phyloP scores from a whole-genome alignment of 30 jellyfish, hydroid and myxozoan species.

The Phacellophora camtschatica region DNA sequence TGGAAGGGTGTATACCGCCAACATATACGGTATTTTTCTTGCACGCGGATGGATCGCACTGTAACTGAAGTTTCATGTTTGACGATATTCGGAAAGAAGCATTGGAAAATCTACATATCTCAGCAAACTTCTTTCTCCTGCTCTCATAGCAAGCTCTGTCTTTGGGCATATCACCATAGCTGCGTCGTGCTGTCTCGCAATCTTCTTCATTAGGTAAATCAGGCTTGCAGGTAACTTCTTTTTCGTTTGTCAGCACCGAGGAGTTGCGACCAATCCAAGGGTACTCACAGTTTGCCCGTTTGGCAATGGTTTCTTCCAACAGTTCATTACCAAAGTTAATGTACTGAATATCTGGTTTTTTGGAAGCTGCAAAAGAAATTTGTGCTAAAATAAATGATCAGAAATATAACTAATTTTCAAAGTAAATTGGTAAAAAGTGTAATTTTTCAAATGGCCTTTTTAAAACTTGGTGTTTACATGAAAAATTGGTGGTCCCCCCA shows the following conservation, averaged over 20 bases:
- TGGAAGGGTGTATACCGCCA: conserved; percentile 51
- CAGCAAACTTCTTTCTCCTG: conserved; percentile 36
- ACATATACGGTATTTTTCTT: conserved; percentile 50
- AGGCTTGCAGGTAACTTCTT: conserved; percentile 42
- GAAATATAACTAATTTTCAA: neutral
- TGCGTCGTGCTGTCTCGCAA: conserved; percentile 60
- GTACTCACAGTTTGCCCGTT: conserved; percentile 3
- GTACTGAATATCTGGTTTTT: neutral
- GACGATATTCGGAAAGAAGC: conserved; percentile 54
- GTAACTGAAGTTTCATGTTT: conserved; percentile 37
- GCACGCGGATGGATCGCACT: conserved; percentile 73
- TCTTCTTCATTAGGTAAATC: conserved; percentile 56
- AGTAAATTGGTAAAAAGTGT: too few species aligned
- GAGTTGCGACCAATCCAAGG: conserved; percentile 47
- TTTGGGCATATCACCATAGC: conserved; percentile 59
- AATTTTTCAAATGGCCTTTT: too few species aligned
- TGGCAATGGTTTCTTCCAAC: conserved; percentile 1
- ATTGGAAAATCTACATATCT: conserved; percentile 68
- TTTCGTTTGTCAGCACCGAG: neutral
- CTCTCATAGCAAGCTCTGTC: conserved; percentile 66
- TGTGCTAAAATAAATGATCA: neutral
- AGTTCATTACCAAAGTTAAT: conserved; percentile 24
- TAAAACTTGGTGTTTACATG: too few species aligned
- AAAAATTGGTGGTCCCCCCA: too few species aligned
- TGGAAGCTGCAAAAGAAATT: neutral